Evolutionary conservation across 2,113 vertebrate species (phyloP).

Genomic region (Aleadryas rufinucha): DNA sequence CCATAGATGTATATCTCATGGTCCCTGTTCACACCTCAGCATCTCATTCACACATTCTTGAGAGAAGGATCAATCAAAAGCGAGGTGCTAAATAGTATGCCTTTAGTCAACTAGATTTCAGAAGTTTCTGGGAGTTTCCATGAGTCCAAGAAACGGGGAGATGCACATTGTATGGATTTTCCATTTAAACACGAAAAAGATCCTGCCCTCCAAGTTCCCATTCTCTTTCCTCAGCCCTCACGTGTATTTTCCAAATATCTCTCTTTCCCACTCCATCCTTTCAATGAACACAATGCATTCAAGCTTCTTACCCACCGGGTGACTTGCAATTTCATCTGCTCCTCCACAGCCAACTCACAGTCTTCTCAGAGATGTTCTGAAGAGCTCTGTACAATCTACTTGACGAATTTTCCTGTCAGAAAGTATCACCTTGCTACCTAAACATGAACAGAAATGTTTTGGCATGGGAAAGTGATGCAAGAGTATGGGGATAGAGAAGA

Average conservation of each 20-base stretch:
- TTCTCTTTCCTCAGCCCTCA: neutral
- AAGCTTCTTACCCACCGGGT: neutral
- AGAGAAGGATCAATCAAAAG: slow-evolving; percentile 61
- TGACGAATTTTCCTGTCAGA: neutral
- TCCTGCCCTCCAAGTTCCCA: neutral
- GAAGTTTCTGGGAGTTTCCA: slow-evolving; percentile 12
- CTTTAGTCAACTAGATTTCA: slow-evolving; percentile 58
- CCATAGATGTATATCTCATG: slow-evolving; percentile 5
- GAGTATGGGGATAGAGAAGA: neutral
- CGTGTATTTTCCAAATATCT: neutral
- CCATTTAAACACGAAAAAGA: neutral
- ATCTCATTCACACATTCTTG: slow-evolving; percentile 62
- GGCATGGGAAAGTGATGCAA: neutral
- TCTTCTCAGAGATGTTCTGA: neutral
- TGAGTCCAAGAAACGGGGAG: neutral
- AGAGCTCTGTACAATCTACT: neutral
- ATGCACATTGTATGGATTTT: neutral
- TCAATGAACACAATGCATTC: neutral
- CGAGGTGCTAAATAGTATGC: slow-evolving; percentile 32
- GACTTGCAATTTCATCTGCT: neutral
- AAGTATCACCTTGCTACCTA: neutral
- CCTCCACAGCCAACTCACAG: neutral
- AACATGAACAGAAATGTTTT: neutral
- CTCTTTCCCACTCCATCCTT: neutral
- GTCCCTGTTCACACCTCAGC: slow-evolving; percentile 46